phyloP scores from a whole-genome alignment of 2,113 vertebrate species.

The Proteles cristata region DNA sequence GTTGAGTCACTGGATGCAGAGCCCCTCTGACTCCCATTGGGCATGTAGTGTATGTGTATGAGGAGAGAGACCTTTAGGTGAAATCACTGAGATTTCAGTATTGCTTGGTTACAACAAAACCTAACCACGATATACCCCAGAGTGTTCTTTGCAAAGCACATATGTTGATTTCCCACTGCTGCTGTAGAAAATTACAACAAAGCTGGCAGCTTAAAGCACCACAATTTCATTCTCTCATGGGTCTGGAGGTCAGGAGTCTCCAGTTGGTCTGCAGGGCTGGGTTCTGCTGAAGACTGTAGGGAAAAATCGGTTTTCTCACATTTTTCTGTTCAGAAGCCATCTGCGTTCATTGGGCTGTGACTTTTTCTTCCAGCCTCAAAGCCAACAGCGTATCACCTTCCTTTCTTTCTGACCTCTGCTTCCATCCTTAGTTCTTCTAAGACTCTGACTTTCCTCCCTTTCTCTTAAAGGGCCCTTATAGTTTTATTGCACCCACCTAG shows the following conservation, averaged over 20 bases:
- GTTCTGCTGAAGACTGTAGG: rapidly evolving
- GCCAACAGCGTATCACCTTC: not conserved
- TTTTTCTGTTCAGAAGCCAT: not conserved
- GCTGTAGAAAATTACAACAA: not conserved
- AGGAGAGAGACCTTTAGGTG: not conserved
- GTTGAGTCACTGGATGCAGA: not conserved
- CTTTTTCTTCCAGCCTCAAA: not conserved
- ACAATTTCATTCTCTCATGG: not conserved
- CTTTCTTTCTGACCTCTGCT: not conserved
- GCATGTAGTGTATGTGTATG: rapidly evolving
- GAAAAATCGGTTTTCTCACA: not conserved
- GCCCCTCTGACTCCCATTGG: not conserved
- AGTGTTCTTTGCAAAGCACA: not conserved
- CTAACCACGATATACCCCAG: rapidly evolving
- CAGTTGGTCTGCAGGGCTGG: not conserved
- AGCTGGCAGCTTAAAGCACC: not conserved
- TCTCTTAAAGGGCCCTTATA: not conserved
- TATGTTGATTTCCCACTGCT: not conserved
- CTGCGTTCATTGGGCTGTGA: too few relatives aligned
- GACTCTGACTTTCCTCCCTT: too few relatives aligned
- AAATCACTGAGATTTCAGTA: not conserved
- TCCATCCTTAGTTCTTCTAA: not conserved
- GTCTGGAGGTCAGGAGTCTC: not conserved
- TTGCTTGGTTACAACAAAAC: not conserved
- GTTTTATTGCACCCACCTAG: not conserved